Evolutionary conservation across 2,797 vertebrate genomes (phyloP), one percentile per base, ranked within the genome.

Genomic region (Clamator glandarius): DNA sequence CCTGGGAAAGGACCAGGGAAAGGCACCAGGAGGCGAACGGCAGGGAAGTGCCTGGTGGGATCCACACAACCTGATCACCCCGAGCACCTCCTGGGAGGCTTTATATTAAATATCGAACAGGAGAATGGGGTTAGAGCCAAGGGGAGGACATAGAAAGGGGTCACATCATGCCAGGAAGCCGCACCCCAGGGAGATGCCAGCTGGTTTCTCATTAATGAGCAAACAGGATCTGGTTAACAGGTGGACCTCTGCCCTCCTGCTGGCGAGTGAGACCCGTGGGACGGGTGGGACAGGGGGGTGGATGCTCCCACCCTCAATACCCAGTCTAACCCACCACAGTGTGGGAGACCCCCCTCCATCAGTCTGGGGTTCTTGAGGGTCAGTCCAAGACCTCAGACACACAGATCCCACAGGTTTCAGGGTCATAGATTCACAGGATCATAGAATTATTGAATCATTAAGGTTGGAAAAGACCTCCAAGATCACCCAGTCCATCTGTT

Each of bases 281-380:
- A 11, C 2, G 3, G 21, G 29, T 10, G 1, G 26, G 62, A 46
- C 41, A 18, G 1, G 0, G 74, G 51, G 26, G 15, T 29, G 51
- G 28, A 6, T 8, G 4, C 28, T 50, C 24, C 75, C 3, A 0
- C 4, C 35, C 21, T 42, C 61, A 15, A 0, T 0, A 0, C n/a
- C 19, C 5, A 0, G 0, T 4, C 33, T 24, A 25, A 15, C 8
- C 35, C 8, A 1, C 14, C 9, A 1, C 2, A 0, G 4, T 50
- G 20, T 0, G 0, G 52, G 61, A 55, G 4, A 59, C 10, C 15
- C n/a, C 13, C 15, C 7, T 24, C 44, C 0, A 0, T 2, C 70
- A 19, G 44, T 24, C 35, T 1, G 3, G 39, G 39, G 44, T 44
- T 25, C 20, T 39, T 4, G 12, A 20, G 78, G 41, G 36, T 36